Conservation (phyloP, 2,888 invertebrate genomes). For the Trissonchulus latispiculum region DNA sequence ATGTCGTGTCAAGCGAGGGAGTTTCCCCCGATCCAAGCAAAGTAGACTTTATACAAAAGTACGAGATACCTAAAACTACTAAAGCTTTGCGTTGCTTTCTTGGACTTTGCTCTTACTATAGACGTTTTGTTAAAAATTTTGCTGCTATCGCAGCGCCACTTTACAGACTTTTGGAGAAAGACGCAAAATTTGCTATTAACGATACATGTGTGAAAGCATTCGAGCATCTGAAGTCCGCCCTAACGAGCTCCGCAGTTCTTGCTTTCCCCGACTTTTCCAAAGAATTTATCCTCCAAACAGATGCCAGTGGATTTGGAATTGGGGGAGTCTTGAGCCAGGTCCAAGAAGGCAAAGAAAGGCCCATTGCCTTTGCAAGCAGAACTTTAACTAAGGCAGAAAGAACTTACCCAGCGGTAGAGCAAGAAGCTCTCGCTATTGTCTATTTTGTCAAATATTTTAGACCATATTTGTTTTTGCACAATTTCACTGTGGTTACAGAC, state of each 20-base stretch:
- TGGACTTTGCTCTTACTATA: neutral
- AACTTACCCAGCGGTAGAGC: too few species aligned
- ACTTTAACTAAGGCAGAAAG: too few species aligned
- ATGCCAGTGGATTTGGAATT: too few species aligned
- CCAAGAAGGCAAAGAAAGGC: too few species aligned
- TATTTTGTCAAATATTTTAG: too few species aligned
- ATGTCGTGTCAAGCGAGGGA: neutral
- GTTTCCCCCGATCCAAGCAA: neutral
- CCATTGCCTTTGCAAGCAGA: too few species aligned
- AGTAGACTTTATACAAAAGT: neutral
- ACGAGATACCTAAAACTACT: neutral
- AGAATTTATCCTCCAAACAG: conserved; percentile 7
- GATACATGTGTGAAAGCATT: neutral
- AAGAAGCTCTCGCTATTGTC: too few species aligned
- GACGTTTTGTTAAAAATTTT: neutral
- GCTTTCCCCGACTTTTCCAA: neutral
- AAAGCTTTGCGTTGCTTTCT: neutral
- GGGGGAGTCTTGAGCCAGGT: too few species aligned
- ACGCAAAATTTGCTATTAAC: neutral
- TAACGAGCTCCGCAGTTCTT: neutral
- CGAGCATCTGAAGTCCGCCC: neutral
- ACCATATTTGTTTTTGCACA: too few species aligned
- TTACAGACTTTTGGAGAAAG: neutral
- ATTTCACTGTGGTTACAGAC: too few species aligned
- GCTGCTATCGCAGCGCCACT: neutral